Base-by-base conservation (phyloP, 2,113 vertebrate species). In the Acrocephalus arundinaceus region DNA sequence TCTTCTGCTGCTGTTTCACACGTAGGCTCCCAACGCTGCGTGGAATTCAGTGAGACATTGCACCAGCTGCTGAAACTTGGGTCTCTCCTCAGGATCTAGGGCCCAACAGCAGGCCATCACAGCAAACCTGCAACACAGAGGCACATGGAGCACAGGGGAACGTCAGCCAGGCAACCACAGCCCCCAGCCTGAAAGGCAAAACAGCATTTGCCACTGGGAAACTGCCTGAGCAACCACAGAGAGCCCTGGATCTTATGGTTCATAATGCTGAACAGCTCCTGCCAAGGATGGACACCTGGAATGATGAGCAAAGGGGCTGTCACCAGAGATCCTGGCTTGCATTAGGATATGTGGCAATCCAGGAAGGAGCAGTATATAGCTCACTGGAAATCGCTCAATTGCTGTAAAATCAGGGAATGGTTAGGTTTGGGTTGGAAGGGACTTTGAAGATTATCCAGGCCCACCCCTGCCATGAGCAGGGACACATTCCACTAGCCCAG, bases 41-140 rank as follows among this genome's bases (percentile, higher is more conserved):
- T 99, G 99, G 37, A 99, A 99, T 97, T 99, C 99, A 19, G 99
- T 99, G 81, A 99, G 99, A 96, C 99, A 99, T 97, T 99, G 99
- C 57, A 99, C 99, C 58, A 99, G 98, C 98, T 99, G 99, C 98
- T 99, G 99, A 89, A 99, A 99, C 97, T 99, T 99, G 70, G 99
- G 99, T 96, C 99, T 98, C 96, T 99, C 99, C 95, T 99, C 99
- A 0, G 99, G 99, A 96, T 99, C 99, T 75, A 99, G 97, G 57
- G 99, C 99, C 99, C 99, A 99, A 91, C 99, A 99, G 96, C 99
- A 99, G 37, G 99, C 99, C 99, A 99, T 99, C 89, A 99, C 99
- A 73, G 99, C 99, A 98, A 99, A 99, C 84, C 99, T 99, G 95
- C 9, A 80, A 33, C 49, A 97, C 67, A 87, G 49, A 39, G 54